Evolutionary conservation across 1,140 invertebrate species (phyloP).

Genomic region (Musca vetustissima): DNA sequence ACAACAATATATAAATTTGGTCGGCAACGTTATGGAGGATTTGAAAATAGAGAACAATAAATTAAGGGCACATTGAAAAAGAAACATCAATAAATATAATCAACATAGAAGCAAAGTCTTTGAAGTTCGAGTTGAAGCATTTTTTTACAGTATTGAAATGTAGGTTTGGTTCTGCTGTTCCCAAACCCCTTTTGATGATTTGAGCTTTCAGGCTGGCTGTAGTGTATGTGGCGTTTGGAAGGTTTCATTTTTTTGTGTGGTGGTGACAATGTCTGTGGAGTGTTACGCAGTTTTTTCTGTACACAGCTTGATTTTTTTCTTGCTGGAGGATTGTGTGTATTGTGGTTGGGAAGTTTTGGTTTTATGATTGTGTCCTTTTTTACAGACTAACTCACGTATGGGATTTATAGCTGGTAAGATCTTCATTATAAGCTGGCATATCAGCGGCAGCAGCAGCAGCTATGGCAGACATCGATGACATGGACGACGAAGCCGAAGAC

Average conservation of each 20-base stretch:
- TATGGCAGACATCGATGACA: background rate
- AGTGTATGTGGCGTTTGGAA: background rate
- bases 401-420: conserved; percentile 43
- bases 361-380: conserved; percentile 40
- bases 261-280: background rate
- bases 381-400: conserved; percentile 50
- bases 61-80: background rate
- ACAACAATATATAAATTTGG: conserved; percentile 14
- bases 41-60: background rate
- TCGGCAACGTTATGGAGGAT: background rate
- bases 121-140: no score
- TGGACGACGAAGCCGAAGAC: conserved; percentile 15
- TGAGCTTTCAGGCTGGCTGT: background rate
- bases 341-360: conserved; percentile 27
- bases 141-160: no score
- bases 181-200: background rate
- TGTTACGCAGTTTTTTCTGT: background rate
- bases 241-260: background rate
- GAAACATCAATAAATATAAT: background rate
- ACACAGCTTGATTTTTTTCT: background rate
- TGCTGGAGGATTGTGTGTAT: no score
- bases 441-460: background rate
- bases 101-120: background rate
- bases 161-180: no score
- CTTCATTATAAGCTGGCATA: conserved; percentile 29